These are phyloP conservation scores for Mesorhabditis belari DNA, from an alignment of 2,888 invertebrate genomes.

Conservation along the genomic window DNA sequence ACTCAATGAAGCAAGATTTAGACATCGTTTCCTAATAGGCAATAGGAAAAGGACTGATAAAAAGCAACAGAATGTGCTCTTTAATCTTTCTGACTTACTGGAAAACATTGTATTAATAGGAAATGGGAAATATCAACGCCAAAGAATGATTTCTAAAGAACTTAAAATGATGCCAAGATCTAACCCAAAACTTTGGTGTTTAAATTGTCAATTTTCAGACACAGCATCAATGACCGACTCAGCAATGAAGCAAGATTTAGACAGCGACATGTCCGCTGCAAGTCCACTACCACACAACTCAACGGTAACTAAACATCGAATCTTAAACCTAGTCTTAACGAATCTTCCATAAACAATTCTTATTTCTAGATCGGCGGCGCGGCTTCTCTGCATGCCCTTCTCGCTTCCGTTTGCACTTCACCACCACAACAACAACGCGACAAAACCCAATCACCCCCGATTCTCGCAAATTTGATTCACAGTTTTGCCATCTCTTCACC, in stretches of 20 bases:
- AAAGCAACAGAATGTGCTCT: too few relatives aligned
- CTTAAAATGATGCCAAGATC: too few relatives aligned
- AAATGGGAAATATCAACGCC: too few relatives aligned
- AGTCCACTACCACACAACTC: constrained; percentile 9
- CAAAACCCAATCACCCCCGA: not conserved
- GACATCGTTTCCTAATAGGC: too few relatives aligned
- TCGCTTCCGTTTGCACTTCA: constrained; percentile 12
- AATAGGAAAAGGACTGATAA: too few relatives aligned
- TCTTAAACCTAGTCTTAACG: not conserved
- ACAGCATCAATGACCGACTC: constrained; percentile 1
- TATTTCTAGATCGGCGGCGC: constrained; percentile 31
- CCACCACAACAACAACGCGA: constrained; percentile 3
- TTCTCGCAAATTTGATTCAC: too few relatives aligned
- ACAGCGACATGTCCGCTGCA: constrained; percentile 6
- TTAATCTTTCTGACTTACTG: too few relatives aligned
- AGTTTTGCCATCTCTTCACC: not conserved
- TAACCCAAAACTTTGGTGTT: too few relatives aligned
- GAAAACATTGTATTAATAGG: too few relatives aligned
- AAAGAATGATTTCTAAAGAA: too few relatives aligned
- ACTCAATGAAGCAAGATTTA: too few relatives aligned
- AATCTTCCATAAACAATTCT: not conserved
- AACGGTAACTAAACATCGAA: not conserved
- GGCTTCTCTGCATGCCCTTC: constrained; percentile 21
- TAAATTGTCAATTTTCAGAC: not conserved
- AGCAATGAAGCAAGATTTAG: constrained; percentile 1